These are phyloP conservation scores for Enteromius fasciolatus DNA, from an alignment of 2,797 vertebrate genomes.

Conservation along the genomic window DNA sequence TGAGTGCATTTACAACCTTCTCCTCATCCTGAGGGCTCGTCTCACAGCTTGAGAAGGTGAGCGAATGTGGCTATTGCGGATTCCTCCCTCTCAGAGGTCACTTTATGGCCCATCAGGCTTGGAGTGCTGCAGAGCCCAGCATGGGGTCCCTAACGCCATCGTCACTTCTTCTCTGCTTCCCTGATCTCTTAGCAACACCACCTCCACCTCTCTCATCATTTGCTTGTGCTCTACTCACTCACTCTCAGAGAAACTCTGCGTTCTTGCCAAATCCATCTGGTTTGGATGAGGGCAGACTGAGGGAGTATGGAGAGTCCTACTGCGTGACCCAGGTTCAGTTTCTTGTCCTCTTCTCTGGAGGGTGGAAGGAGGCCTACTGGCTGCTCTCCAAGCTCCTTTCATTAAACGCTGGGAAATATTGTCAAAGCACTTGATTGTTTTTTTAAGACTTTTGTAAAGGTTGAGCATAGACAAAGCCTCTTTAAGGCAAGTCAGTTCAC, in stretches of 20 bases:
- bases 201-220: constrained; percentile 52
- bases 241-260: constrained; percentile 52
- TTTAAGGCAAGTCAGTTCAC: constrained; percentile 17
- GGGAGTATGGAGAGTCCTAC: constrained; percentile 31
- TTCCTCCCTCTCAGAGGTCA: constrained; percentile 68
- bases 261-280: constrained; percentile 40
- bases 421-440: constrained; percentile 18
- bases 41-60: constrained; percentile 76
- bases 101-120: constrained; percentile 63
- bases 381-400: neutral
- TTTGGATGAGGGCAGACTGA: constrained; percentile 37
- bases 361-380: neutral
- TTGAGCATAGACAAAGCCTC: constrained; percentile 14
- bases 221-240: neutral
- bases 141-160: constrained; percentile 41
- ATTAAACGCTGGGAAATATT: constrained; percentile 19
- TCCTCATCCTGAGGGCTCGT: constrained; percentile 67
- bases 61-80: constrained; percentile 64
- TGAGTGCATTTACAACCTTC: constrained; percentile 45
- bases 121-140: constrained; percentile 38
- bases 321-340: constrained; percentile 32
- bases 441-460: constrained; percentile 20
- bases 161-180: constrained; percentile 34
- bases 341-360: neutral
- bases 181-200: constrained; percentile 71